Evolutionary conservation across 1,140 invertebrate genomes (phyloP), one percentile per base, ranked within the genome.

Genomic region (Diorhabda sublineata): DNA sequence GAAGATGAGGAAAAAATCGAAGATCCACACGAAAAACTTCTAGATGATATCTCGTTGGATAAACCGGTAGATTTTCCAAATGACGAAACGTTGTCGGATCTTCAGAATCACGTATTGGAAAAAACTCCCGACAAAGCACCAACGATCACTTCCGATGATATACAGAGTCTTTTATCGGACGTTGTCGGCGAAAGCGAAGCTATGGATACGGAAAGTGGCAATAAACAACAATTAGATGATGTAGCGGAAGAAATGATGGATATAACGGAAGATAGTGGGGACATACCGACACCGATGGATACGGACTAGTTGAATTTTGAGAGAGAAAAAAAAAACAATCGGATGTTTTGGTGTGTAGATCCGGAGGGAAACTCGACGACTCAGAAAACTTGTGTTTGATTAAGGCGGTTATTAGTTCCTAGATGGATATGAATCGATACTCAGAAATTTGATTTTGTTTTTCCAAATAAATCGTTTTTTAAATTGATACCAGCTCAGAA

Each of bases 101-200:
- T 52, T 4, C 47, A 52, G n/a, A 52, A 52, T n/a, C 47, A 52
- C 47, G 47, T 52, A n/a, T 8, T n/a, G 47, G 4, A 52, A 6
- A n/a, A 52, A 6, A 52, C 2, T 52, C 6, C 47, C 4, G 26
- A 41, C 6, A 42, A 4, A 61, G 11, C 26, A 7, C 7, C 65
- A 11, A 43, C 59, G 43, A 42, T 67, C 42, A 60, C 65, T n/a
- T 42, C 58, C 2, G 65, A 67, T 41, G 65, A 66, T 45, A 60
- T 67, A 11, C 58, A 67, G 43, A 60, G 6, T 26, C 42, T 67
- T 4, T 26, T 67, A 58, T 67, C 65, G 3, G 44, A 67, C n/a
- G 65, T 59, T 11, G 58, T 67, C 9, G 65, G 45, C 4, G 58
- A 66, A 58, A 65, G 56, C 26, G 26, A 26, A 26, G 26, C 26